These are phyloP conservation scores for Stegana nigrithorax DNA, from an alignment of 2,888 invertebrate genomes.

Conservation along the genomic window DNA sequence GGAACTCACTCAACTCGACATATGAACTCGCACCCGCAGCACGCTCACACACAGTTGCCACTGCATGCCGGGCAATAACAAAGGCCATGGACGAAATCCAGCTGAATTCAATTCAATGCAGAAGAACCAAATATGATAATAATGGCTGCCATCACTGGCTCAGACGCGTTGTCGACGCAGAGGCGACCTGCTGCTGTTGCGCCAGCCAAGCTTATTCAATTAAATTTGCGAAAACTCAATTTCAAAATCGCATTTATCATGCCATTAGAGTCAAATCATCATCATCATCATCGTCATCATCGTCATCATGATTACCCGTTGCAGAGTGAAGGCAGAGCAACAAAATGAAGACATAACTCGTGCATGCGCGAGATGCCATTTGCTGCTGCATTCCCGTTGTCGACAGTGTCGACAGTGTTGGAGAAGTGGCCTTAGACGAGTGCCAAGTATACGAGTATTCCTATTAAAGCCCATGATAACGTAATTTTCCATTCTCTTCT, in stretches of 20 bases:
- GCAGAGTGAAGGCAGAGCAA: not conserved
- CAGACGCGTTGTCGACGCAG: not conserved
- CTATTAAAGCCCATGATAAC: slow-evolving; percentile 42
- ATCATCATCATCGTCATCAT: slow-evolving; percentile 20
- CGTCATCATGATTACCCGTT: not conserved
- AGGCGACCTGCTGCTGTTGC: slow-evolving; percentile 17
- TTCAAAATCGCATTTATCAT: slow-evolving; percentile 65
- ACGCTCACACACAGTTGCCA: not conserved
- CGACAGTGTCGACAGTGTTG: not conserved
- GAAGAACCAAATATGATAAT: slow-evolving; percentile 29
- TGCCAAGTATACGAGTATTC: not conserved
- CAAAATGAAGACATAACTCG: slow-evolving; percentile 6
- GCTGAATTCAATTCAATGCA: not conserved
- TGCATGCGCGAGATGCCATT: not conserved
- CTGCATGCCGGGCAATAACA: not conserved
- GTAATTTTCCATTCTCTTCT: slow-evolving; percentile 39
- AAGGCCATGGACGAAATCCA: not conserved
- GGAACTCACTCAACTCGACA: not conserved
- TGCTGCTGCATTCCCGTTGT: not conserved
- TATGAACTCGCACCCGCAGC: not conserved
- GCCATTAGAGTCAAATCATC: slow-evolving; percentile 65
- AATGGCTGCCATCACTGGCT: slow-evolving; percentile 16
- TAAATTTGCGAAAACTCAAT: slow-evolving; percentile 54
- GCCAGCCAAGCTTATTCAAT: slow-evolving; percentile 58
- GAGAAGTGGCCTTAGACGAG: not conserved